phyloP scores from a whole-genome alignment of 2,888 invertebrate species.

The Noctua pronuba region DNA sequence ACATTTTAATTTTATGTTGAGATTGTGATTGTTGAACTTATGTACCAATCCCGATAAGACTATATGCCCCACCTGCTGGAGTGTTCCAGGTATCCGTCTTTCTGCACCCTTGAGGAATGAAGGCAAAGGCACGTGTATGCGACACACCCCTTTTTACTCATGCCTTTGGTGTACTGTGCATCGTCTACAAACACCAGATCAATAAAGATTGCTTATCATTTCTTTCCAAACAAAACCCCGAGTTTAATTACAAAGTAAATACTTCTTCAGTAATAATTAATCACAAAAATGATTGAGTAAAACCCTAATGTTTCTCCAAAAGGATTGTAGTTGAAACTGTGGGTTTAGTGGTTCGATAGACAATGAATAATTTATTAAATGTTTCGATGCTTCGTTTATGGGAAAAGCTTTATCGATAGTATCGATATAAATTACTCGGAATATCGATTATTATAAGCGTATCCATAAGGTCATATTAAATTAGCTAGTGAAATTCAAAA shows the following conservation, averaged over 20 bases:
- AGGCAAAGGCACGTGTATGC: no score
- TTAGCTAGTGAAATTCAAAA: neutral
- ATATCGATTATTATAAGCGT: neutral
- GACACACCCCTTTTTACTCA: no score
- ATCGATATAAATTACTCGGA: slow-evolving; percentile 3
- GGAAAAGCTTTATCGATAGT: neutral
- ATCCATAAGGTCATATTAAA: neutral
- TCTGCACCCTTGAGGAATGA: no score
- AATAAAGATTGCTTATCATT: neutral
- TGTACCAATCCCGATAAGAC: no score
- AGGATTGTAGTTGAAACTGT: slow-evolving; percentile 37
- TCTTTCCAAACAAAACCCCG: neutral
- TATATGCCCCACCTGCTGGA: no score
- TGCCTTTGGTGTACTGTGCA: no score
- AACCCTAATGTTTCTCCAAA: slow-evolving; percentile 39
- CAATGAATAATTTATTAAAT: slow-evolving; percentile 50
- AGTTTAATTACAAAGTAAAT: neutral
- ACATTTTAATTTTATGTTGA: no score
- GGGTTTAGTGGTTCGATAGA: slow-evolving; percentile 26
- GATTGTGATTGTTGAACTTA: no score
- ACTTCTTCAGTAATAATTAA: slow-evolving; percentile 19
- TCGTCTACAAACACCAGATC: neutral
- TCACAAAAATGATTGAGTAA: slow-evolving; percentile 39
- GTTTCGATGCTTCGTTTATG: slow-evolving; percentile 21
- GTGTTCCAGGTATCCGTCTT: no score